Conservation (phyloP, 2,888 invertebrate species). For the Osmoderma eremita region DNA sequence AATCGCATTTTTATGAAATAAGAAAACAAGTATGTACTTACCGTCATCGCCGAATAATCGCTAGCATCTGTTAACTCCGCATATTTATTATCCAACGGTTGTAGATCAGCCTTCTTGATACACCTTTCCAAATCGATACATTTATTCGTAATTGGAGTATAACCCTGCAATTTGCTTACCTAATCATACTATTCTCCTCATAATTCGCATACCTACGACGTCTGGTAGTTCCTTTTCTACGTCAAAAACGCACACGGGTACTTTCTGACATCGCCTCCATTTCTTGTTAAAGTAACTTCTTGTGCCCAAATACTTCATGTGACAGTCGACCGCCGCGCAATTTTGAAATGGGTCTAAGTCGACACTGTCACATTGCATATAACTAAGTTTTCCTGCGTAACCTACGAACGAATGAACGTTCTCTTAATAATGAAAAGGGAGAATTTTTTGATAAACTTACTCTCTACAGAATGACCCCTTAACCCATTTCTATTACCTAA, state of each 20-base stretch:
- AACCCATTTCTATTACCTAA: conserved; percentile 4
- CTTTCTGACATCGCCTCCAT: conserved; percentile 58
- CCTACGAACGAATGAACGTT: conserved; percentile 40
- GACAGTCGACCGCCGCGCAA: conserved; percentile 67
- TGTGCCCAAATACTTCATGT: conserved; percentile 67
- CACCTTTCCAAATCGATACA: conserved; percentile 60
- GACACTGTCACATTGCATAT: conserved; percentile 54
- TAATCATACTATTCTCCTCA: background rate
- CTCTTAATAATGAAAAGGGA: too few species aligned
- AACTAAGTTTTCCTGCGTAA: conserved; percentile 43
- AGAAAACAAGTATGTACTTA: background rate
- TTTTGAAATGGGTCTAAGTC: conserved; percentile 65
- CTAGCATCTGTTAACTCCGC: conserved; percentile 33
- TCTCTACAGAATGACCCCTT: background rate
- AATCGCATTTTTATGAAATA: background rate
- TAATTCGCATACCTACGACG: conserved; percentile 53
- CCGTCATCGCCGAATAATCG: conserved; percentile 37
- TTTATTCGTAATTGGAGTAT: conserved; percentile 60
- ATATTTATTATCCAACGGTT: conserved; percentile 51
- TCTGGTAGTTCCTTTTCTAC: conserved; percentile 56
- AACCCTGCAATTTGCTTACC: conserved; percentile 53
- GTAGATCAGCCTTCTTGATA: conserved; percentile 55
- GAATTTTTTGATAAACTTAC: conserved; percentile 27
- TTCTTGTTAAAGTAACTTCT: conserved; percentile 65
- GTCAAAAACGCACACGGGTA: conserved; percentile 59